Evolutionary conservation across 1,140 invertebrate species (phyloP), one percentile per base, ranked within the genome.

Genomic region (Matsumurasca onukii): DNA sequence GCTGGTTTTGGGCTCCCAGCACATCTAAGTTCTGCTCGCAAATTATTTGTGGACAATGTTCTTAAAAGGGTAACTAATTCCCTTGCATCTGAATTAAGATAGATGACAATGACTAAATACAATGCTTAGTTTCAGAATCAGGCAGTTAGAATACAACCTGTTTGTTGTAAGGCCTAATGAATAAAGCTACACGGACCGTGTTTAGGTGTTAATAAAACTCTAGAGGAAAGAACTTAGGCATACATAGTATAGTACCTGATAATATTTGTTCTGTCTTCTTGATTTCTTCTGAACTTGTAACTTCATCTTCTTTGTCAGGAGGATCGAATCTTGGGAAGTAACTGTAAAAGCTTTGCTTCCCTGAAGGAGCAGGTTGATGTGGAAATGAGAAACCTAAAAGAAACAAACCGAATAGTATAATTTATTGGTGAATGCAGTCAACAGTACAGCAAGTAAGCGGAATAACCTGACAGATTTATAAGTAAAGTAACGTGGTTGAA

Each of bases 261-360:
- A 24, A 27, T 31, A 17, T 34, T 13, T 52, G 61, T 27, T 34
- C 34, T 12, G 75, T 29, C 15, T 20, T 20, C 3, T 66, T 67
- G 24, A 82, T 80, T 80, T 90, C 88, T 76, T 89, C 88, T 3
- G 88, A 89, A 77, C 88, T 90, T 0, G 86, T 88, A 0, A 91
- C 89, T 79, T 91, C 89, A 73, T 91, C 88, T 73, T 90, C 89
- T 73, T 89, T 68, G 1, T 57, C 55, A 1, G 25, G n/a, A 5
- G 12, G 67, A 5, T 57, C 52, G 2, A 31, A 3, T 61, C 31
- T 39, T 31, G 24, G 30, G 9, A 66, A 52, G 27, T 24, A 29
- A 22, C 64, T 66, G 64, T n/a, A 51, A 51, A 31, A 17, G 1
- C 27, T 52, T 17, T 45, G 31, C n/a, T n/a, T n/a, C 12, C 17